Conservation (phyloP, 2,797 vertebrate species). For the Sternotherus odoratus region DNA sequence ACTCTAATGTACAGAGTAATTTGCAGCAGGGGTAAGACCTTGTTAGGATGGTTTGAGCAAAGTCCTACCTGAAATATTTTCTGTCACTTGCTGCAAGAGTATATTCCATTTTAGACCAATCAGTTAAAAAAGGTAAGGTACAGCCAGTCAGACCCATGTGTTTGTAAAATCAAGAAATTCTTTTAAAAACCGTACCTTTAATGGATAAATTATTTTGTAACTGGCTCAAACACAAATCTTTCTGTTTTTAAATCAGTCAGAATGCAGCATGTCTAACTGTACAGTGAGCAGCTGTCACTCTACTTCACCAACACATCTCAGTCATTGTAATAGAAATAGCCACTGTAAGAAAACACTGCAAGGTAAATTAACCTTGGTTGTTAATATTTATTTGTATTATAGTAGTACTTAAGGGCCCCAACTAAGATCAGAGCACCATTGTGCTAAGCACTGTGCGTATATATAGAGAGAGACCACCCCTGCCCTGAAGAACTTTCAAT, state of each 20-base stretch:
- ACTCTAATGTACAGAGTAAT: neutral
- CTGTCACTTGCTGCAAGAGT: neutral
- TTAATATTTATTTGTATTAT: neutral
- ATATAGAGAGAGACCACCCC: neutral
- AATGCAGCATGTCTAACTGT: constrained; percentile 1
- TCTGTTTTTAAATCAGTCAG: constrained; percentile 40
- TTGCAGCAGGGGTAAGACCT: neutral
- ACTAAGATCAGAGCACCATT: neutral
- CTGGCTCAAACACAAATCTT: constrained; percentile 15
- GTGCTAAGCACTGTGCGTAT: neutral
- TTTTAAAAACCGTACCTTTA: constrained; percentile 3
- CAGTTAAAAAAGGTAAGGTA: neutral
- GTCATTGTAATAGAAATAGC: neutral
- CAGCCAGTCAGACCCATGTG: neutral
- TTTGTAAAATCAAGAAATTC: neutral
- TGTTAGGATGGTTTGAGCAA: neutral
- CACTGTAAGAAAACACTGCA: neutral
- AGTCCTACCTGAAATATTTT: neutral
- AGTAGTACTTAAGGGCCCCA: neutral
- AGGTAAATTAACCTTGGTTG: constrained; percentile 32
- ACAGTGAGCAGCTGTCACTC: constrained; percentile 22
- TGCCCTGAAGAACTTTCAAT: neutral
- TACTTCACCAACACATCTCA: constrained; percentile 50
- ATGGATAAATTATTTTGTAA: constrained; percentile 53
- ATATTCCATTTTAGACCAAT: neutral